Evolutionary conservation across 2,797 vertebrate genomes (phyloP), one percentile per base, ranked within the genome.

Genomic region (Lindbergichthys nudifrons): DNA sequence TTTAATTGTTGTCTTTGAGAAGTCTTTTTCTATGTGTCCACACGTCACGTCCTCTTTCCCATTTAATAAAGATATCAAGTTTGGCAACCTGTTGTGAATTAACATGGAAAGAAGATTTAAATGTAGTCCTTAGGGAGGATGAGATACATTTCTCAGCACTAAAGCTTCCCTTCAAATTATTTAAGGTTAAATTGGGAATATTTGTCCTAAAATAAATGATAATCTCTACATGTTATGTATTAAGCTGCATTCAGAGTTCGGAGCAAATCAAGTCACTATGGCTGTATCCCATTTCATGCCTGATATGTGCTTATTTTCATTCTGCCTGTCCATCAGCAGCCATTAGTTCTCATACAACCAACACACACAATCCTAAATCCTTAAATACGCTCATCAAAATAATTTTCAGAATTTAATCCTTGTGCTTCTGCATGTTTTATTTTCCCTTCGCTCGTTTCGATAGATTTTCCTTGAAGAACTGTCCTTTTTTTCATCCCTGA

Each of bases 1-100:
- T 90, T 89, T 89, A 67, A 84, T 48, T 89, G 81, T 91, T 52
- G 77, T 89, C 68, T 77, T 62, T 83, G 58, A 86, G 68, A 73
- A 75, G 66, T 57, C 50, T 70, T 67, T 26, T 58, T 57, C 79
- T 26, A 69, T 52, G 18, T 75, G 46, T 74, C 23, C 50, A 57
- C 41, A 57, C 71, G 56, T 62, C 48, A 60, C 58, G 19, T 45
- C 15, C 47, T 43, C 10, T 42, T 74, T 71, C 57, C 7, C n/a
- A 26, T 79, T 68, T 51, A 32, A 58, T 59, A 57, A 73, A 75
- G n/a, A 59, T n/a, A 43, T 51, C 23, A 0, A 41, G 75, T 76
- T 79, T 81, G 45, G 48, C 80, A 80, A 82, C 42, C 19, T 76
- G 47, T 77, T 81, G 60, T 77, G n/a, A 78, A 58, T 30, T 32